phyloP scores from a whole-genome alignment of 2,113 vertebrate genomes.

The Martes martes region DNA sequence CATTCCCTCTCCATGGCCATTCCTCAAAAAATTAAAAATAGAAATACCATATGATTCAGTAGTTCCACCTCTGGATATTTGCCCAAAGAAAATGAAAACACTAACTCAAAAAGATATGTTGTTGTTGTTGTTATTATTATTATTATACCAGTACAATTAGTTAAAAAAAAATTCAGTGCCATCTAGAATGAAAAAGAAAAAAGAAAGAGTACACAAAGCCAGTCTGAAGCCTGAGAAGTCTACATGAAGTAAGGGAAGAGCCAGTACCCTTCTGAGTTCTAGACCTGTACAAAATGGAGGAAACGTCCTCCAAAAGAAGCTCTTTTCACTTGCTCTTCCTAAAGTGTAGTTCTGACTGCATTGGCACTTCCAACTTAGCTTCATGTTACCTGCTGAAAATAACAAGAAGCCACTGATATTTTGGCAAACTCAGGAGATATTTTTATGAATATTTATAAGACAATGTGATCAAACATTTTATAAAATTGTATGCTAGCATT shows the following conservation, averaged over 20 bases:
- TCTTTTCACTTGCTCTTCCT: background rate
- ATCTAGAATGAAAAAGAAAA: background rate
- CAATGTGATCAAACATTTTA: background rate
- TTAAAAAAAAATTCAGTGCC: background rate
- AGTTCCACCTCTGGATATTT: background rate
- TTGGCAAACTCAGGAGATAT: background rate
- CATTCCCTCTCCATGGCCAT: background rate
- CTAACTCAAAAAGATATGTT: background rate
- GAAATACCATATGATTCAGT: background rate
- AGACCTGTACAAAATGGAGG: accelerated
- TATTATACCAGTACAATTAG: background rate
- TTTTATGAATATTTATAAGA: conserved; percentile 2
- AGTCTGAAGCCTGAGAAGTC: background rate
- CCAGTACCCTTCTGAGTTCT: background rate
- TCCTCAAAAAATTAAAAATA: background rate
- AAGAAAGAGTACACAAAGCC: background rate
- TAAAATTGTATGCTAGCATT: background rate
- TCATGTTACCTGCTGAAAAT: background rate
- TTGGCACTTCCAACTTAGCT: background rate
- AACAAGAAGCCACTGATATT: background rate
- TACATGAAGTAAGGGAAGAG: background rate
- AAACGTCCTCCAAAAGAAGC: background rate
- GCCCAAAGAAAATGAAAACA: background rate
- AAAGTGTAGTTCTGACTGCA: background rate
- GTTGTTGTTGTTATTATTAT: background rate